Evolutionary conservation across 2,888 invertebrate species (phyloP).

Genomic region (Rhimphoctona megacephalus): DNA sequence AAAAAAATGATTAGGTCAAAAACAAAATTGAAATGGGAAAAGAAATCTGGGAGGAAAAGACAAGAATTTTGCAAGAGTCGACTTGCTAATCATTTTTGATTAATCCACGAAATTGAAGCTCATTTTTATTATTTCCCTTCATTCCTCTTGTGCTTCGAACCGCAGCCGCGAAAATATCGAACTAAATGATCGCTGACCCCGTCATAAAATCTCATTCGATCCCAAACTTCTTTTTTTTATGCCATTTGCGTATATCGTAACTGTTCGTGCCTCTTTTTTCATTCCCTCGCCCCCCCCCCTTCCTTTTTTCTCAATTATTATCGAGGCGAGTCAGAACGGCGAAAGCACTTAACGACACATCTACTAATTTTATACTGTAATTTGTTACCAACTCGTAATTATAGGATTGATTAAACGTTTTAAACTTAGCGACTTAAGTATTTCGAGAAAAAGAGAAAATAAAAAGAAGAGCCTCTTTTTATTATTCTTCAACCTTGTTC

Average conservation of each 20-base stretch:
- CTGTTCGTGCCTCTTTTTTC: constrained; percentile 66
- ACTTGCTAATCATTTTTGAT: constrained; percentile 18
- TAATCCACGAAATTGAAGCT: constrained; percentile 15
- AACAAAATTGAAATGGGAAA: not conserved
- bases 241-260: constrained; percentile 66
- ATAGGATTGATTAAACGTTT: constrained; percentile 61
- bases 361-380: constrained; percentile 82
- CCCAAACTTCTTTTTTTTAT: constrained; percentile 4
- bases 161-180: constrained; percentile 28
- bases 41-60: constrained; percentile 27
- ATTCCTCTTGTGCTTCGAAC: constrained; percentile 38
- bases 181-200: constrained; percentile 9
- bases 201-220: not conserved
- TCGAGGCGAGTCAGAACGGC: constrained; percentile 68
- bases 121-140: constrained; percentile 26
- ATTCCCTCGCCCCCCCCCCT: not conserved
- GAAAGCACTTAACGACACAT: constrained; percentile 66
- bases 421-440: constrained; percentile 54
- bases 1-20: no score
- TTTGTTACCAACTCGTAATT: constrained; percentile 82
- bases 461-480: constrained; percentile 16
- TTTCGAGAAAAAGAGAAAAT: constrained; percentile 40
- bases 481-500: constrained; percentile 42
- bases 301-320: constrained; percentile 61
- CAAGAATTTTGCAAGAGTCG: constrained; percentile 8